These are phyloP conservation scores for Sturmia bella DNA, from an alignment of 2,888 invertebrate species.

Conservation along the genomic window DNA sequence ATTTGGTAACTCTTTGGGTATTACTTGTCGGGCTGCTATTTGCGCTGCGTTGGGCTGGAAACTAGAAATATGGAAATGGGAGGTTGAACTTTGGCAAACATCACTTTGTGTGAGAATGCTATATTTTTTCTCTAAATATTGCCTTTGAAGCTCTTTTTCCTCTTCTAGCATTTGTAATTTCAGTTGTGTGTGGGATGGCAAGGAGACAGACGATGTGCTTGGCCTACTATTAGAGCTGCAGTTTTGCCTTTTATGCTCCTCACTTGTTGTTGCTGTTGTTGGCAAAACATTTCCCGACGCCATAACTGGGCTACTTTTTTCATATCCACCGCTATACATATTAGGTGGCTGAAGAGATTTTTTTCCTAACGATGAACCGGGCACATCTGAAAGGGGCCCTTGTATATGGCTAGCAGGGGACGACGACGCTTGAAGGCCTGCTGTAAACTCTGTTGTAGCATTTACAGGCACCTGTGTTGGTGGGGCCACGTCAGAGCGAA, in stretches of 20 bases:
- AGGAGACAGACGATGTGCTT: too few species aligned
- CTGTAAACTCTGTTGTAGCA: not conserved
- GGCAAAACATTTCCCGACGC: not conserved
- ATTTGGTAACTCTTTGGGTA: too few species aligned
- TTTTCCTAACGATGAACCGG: not conserved
- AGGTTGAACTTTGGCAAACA: slow-evolving; percentile 3
- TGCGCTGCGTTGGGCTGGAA: too few species aligned
- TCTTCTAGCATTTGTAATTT: too few species aligned
- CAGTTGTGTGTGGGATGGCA: too few species aligned
- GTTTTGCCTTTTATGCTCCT: too few species aligned
- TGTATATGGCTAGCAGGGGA: not conserved
- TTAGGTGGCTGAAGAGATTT: not conserved
- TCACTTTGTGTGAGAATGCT: too few species aligned
- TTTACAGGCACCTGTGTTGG: not conserved
- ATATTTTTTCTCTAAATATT: too few species aligned
- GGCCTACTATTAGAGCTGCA: too few species aligned
- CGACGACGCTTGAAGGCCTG: not conserved
- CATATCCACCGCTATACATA: not conserved
- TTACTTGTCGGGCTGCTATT: too few species aligned
- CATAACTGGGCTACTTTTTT: not conserved
- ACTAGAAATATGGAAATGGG: not conserved
- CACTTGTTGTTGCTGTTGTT: too few species aligned
- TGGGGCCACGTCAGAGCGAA: not conserved
- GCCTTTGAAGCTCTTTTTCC: too few species aligned
- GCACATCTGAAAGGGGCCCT: not conserved